These are phyloP conservation scores for Mesocricetus auratus DNA, from an alignment of 2,113 vertebrate species.

Conservation along the genomic window DNA sequence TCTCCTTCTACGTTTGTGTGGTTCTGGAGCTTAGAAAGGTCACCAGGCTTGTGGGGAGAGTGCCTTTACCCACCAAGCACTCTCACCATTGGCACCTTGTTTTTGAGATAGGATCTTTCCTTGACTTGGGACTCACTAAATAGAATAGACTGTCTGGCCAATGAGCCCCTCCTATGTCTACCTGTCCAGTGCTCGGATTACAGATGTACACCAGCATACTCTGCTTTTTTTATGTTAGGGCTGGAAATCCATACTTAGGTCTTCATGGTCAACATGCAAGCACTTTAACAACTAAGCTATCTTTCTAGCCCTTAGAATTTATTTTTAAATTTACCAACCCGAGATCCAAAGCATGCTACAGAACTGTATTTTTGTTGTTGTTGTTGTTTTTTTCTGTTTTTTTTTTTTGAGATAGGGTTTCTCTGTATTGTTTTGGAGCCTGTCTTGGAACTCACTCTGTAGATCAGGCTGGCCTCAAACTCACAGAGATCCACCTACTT, in stretches of 20 bases:
- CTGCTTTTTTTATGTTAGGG: not conserved
- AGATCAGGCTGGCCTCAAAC: no score
- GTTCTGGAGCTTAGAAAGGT: not conserved
- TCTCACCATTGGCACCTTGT: not conserved
- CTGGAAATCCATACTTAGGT: not conserved
- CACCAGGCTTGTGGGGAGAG: not conserved
- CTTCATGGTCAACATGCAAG: not conserved
- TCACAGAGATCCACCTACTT: no score
- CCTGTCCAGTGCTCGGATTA: not conserved
- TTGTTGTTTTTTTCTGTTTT: no score
- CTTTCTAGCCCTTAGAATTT: not conserved
- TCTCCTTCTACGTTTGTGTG: not conserved
- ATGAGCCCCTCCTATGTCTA: no score
- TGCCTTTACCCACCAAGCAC: not conserved
- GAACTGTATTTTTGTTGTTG: not conserved
- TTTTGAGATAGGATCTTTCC: not conserved
- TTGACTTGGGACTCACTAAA: not conserved
- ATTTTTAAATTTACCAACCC: conserved; percentile 37
- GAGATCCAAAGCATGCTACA: not conserved
- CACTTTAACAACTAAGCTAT: not conserved
- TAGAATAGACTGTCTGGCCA: not conserved
- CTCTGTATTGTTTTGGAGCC: no score
- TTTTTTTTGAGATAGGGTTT: no score
- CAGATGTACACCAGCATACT: not conserved
- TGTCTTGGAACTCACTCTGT: no score